Evolutionary conservation across 2,113 vertebrate species (phyloP).

Genomic region (Psittacus erithacus): DNA sequence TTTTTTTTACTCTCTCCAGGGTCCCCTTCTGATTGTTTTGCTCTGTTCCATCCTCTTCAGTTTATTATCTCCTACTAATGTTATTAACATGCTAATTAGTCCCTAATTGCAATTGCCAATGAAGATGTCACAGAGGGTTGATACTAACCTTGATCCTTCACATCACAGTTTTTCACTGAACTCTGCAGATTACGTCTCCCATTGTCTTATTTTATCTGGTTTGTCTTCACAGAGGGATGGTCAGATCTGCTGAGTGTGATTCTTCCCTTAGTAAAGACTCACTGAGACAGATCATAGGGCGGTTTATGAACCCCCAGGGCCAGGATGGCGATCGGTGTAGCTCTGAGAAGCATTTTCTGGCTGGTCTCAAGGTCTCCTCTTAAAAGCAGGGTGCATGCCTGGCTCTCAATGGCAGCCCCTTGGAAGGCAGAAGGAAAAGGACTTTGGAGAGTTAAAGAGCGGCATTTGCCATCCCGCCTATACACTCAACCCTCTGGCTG

Average conservation of each 20-base stretch:
- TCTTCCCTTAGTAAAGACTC: not conserved
- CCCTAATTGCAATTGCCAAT: not conserved
- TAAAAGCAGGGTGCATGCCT: not conserved
- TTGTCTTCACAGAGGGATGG: not conserved
- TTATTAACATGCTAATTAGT: slow-evolving; percentile 48
- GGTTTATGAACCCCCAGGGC: not conserved
- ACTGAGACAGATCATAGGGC: rapidly evolving
- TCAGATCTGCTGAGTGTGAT: rapidly evolving
- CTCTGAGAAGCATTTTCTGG: not conserved
- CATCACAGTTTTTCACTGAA: not conserved
- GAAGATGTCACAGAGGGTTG: slow-evolving; percentile 30
- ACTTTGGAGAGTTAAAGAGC: not conserved
- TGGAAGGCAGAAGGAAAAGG: not conserved
- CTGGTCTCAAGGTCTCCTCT: not conserved
- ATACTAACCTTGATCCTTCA: not conserved
- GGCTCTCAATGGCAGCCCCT: not conserved
- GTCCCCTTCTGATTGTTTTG: not conserved
- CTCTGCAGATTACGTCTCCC: not conserved
- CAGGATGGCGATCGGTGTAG: not conserved
- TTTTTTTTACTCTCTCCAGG: not conserved
- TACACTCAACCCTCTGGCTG: not conserved
- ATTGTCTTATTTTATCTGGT: not conserved
- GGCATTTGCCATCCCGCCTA: slow-evolving; percentile 26
- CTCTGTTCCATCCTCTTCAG: not conserved
- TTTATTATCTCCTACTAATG: slow-evolving; percentile 20